Evolutionary conservation across 53 echinoderm and acorn worm species (phyloP).

Genomic region (Antedon mediterranea): DNA sequence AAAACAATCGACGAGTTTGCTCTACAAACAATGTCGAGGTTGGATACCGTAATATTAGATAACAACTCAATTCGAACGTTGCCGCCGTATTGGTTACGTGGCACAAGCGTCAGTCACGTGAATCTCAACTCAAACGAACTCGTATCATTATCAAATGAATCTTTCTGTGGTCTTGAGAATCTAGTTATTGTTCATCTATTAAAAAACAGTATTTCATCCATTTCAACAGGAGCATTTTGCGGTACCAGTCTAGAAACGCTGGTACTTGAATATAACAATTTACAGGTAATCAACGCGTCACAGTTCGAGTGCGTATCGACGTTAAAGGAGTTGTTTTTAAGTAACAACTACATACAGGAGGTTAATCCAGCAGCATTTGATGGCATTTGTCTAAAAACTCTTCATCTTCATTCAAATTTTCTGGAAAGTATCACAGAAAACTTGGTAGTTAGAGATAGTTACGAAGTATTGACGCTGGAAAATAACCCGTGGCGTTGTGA

Average conservation of each 20-base stretch:
- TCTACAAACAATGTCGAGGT: not conserved
- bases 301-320: slow-evolving; percentile 19
- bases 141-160: slow-evolving; percentile 3
- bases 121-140: slow-evolving; percentile 13
- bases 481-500: slow-evolving; percentile 70
- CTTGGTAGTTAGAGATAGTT: not conserved
- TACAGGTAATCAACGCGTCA: slow-evolving; percentile 7
- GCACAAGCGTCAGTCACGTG: not conserved
- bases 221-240: slow-evolving; percentile 22
- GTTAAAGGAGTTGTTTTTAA: slow-evolving; percentile 10
- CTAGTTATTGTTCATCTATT: slow-evolving; percentile 14
- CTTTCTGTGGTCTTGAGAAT: slow-evolving; percentile 4
- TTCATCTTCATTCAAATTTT: slow-evolving; percentile 42
- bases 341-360: slow-evolving; percentile 16
- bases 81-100: not conserved
- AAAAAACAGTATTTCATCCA: slow-evolving; percentile 16
- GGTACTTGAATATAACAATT: slow-evolving; percentile 13
- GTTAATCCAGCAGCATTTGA: slow-evolving; percentile 26
- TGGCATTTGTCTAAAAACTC: slow-evolving; percentile 12
- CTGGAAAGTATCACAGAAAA: slow-evolving; percentile 33
- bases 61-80: not conserved
- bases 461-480: slow-evolving; percentile 2
- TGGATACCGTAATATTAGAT: not conserved
- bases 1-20: not conserved
- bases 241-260: slow-evolving; percentile 1